Base-by-base conservation (phyloP, 2,797 vertebrate species). In the Buceros bicornis region DNA sequence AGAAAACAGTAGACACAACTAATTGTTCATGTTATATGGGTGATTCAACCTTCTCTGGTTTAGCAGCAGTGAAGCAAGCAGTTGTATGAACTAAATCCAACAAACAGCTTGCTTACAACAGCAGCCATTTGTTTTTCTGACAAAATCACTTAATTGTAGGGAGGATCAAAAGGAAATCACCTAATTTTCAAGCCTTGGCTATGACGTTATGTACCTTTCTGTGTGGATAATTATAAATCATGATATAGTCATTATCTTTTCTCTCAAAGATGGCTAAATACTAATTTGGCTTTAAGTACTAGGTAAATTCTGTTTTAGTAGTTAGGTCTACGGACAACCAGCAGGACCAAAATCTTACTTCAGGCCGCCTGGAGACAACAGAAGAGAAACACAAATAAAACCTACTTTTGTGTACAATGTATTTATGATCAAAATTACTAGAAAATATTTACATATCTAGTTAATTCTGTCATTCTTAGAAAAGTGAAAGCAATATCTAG, bases 41-140 rank as follows among this genome's bases (percentile, higher is more conserved):
- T 93, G 45, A 82, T 92, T 90, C 73, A 90, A 3, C 16, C 53
- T 40, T 72, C 69, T 69, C 51, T 91, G 58, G 56, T 94, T 91
- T 79, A 86, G 66, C 54, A 82, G 84, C 31, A 66, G 18, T 82
- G 88, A 83, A 84, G 45, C 50, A 90, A 96, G 60, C 51, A 61
- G 35, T 85, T 91, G 25, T 89, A 71, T 91, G 87, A 95, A 92
- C 3, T 35, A 80, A 51, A n/a, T 76, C 89, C 79, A 90, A 16
- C 79, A 65, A 94, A 90, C 90, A 94, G 80, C 92, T 93, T 87
- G 69, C 73, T 94, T 90, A 64, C 70, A 92, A 82, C 65, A 93
- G 56, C 60, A 95, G 65, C 64, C 58, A 24, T 96, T 90, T 95
- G 48, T 91, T 96, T 93, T 91, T 81, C 80, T 91, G 90, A 87